Percentiles rank a stretch among this genome's conserved stretches.
Conservation (phyloP, 2,113 vertebrate species). For the Mungos mungo region DNA sequence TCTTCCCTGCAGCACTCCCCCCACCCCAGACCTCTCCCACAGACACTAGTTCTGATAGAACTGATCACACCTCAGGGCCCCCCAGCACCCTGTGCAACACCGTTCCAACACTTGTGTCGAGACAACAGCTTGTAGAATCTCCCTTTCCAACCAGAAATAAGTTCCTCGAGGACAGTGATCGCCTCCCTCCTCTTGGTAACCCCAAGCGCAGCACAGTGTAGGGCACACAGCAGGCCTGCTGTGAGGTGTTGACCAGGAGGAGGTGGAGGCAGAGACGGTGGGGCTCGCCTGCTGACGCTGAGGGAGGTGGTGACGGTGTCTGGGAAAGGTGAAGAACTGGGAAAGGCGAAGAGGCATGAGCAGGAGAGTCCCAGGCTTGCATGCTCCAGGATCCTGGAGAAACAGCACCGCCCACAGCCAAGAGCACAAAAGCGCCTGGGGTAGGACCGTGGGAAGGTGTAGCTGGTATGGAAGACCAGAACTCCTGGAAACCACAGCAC, state of each 20-base stretch:
- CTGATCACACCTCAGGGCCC: neutral
- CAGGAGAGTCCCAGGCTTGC: neutral
- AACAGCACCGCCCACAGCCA: neutral
- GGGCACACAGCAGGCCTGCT: neutral
- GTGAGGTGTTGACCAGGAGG: neutral
- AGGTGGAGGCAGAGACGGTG: neutral
- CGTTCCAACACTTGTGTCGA: neutral
- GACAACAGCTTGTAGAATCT: neutral
- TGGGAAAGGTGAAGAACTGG: neutral
- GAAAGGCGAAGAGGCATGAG: neutral
- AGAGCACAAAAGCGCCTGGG: neutral
- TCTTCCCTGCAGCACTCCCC: neutral
- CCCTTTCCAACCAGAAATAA: slow-evolving; percentile 25
- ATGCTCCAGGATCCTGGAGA: neutral
- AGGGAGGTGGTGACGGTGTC: neutral
- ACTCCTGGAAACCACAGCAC: neutral
- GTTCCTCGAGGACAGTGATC: neutral
- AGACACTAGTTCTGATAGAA: neutral
- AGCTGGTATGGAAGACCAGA: neutral
- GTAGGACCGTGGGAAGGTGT: neutral
- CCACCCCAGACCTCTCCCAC: neutral
- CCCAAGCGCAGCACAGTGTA: neutral
- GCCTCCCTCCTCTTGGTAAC: neutral
- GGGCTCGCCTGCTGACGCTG: neutral
- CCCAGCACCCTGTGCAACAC: neutral